Percentiles rank a stretch among this genome's conserved stretches.
These are phyloP conservation scores for Botia almorhae DNA, from an alignment of 2,797 vertebrate genomes.

Conservation along the genomic window DNA sequence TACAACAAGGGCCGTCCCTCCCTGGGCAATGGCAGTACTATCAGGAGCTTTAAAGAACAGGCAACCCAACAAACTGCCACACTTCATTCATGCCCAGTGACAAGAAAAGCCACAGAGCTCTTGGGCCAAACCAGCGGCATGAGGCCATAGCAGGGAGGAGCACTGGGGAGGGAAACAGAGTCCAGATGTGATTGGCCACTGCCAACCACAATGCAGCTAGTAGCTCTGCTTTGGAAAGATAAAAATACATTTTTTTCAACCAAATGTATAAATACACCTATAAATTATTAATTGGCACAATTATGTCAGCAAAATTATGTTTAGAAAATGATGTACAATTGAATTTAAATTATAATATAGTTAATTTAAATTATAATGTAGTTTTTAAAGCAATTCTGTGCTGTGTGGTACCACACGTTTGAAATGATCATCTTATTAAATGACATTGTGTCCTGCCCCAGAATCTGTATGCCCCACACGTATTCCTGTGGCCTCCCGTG, in stretches of 20 bases:
- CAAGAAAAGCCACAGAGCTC: slow-evolving; percentile 14
- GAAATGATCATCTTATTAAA: not conserved
- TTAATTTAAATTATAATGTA: too few species aligned
- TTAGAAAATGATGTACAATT: too few species aligned
- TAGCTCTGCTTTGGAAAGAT: not conserved
- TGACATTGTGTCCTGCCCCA: slow-evolving; percentile 51
- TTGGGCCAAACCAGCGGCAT: slow-evolving; percentile 42
- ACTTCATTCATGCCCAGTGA: slow-evolving; percentile 44
- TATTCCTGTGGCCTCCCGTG: slow-evolving; percentile 82
- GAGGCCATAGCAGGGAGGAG: slow-evolving; percentile 25
- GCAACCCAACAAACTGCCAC: not conserved
- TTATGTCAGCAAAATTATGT: too few species aligned
- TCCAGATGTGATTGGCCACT: slow-evolving; percentile 47
- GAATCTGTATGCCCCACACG: slow-evolving; percentile 84
- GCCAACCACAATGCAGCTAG: not conserved
- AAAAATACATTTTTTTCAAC: not conserved
- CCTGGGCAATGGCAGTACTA: not conserved
- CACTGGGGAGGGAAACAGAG: not conserved
- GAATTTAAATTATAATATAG: too few species aligned
- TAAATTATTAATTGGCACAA: too few species aligned
- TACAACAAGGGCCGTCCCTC: slow-evolving; percentile 41
- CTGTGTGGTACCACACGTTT: not conserved
- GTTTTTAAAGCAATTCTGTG: not conserved
- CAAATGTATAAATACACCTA: not conserved
- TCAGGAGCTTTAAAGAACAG: not conserved